These are phyloP conservation scores for Agrotis puta DNA, from an alignment of 2,888 invertebrate genomes.

Conservation along the genomic window DNA sequence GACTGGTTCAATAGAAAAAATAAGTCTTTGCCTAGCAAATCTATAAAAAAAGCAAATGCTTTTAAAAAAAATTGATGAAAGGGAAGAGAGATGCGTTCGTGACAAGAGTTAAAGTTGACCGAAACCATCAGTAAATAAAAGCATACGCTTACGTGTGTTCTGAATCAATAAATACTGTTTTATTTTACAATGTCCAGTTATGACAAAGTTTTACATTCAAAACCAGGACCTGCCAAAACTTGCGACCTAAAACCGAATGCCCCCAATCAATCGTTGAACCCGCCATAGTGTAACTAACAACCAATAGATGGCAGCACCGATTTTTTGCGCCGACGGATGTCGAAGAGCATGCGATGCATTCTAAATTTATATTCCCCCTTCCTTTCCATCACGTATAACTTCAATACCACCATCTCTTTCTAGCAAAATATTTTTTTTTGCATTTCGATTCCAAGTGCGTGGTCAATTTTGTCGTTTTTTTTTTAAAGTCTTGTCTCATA, in stretches of 20 bases:
- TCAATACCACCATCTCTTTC: conserved; percentile 79
- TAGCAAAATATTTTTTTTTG: conserved; percentile 86
- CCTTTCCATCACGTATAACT: conserved; percentile 76
- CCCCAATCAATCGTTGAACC: conserved; percentile 64
- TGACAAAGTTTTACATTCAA: conserved; percentile 48
- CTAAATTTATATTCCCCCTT: conserved; percentile 84
- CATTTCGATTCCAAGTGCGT: conserved; percentile 89
- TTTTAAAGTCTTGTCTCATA: conserved; percentile 80
- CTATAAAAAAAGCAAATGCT: not conserved
- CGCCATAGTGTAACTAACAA: conserved; percentile 76
- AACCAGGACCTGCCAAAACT: conserved; percentile 37
- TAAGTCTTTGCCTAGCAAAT: not conserved
- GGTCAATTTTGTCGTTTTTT: conserved; percentile 88
- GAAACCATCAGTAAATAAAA: conserved; percentile 8
- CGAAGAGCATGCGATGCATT: conserved; percentile 89
- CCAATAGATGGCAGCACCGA: conserved; percentile 84
- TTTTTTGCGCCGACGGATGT: conserved; percentile 89
- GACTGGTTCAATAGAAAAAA: not conserved
- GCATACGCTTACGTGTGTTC: conserved; percentile 5
- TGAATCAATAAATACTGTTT: conserved; percentile 30
- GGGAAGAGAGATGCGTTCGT: not conserved
- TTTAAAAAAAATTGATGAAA: not conserved
- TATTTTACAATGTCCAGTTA: conserved; percentile 49
- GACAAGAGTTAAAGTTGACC: not conserved
- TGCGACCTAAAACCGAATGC: conserved; percentile 45